A percentile compares a stretch with the other conserved stretches of the same genome.
phyloP scores from a whole-genome alignment of 2,113 vertebrate genomes.

The Cyprinodon variegatus region DNA sequence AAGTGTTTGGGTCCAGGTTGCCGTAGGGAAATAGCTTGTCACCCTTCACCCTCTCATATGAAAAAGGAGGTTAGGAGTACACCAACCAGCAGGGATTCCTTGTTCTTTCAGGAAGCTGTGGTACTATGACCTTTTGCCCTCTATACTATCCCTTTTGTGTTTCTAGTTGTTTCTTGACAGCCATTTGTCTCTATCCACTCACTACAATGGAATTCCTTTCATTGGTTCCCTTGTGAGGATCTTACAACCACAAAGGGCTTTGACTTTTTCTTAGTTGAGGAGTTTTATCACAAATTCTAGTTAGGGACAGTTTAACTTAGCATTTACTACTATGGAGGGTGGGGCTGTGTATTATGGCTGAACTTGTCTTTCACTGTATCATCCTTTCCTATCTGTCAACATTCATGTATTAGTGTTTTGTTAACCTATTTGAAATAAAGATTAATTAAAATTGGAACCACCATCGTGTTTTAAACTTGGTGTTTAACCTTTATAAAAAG shows the following conservation, averaged over 20 bases:
- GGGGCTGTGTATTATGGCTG: too few species aligned
- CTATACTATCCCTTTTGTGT: constrained; percentile 21
- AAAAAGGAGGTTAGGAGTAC: constrained; percentile 50
- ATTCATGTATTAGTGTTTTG: too few species aligned
- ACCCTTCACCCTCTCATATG: constrained; percentile 25
- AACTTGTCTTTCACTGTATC: too few species aligned
- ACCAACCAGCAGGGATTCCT: constrained; percentile 46
- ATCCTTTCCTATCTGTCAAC: too few species aligned
- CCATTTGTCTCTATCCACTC: constrained; percentile 24
- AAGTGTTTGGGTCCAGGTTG: constrained; percentile 20
- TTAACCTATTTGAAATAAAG: too few species aligned
- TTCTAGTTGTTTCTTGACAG: constrained; percentile 18
- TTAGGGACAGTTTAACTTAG: not conserved
- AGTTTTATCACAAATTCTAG: not conserved
- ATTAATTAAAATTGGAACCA: too few species aligned
- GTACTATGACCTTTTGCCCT: constrained; percentile 44
- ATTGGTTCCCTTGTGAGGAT: not conserved
- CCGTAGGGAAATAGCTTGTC: constrained; percentile 28
- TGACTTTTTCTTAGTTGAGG: not conserved
- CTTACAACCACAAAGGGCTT: not conserved
- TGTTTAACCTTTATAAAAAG: too few species aligned
- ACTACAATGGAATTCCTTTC: not conserved
- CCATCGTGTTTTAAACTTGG: too few species aligned
- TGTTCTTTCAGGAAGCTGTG: constrained; percentile 25
- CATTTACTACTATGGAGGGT: too few species aligned